Evolutionary conservation across 2,113 vertebrate genomes (phyloP).

Genomic region (Dendrocopos noguchii): DNA sequence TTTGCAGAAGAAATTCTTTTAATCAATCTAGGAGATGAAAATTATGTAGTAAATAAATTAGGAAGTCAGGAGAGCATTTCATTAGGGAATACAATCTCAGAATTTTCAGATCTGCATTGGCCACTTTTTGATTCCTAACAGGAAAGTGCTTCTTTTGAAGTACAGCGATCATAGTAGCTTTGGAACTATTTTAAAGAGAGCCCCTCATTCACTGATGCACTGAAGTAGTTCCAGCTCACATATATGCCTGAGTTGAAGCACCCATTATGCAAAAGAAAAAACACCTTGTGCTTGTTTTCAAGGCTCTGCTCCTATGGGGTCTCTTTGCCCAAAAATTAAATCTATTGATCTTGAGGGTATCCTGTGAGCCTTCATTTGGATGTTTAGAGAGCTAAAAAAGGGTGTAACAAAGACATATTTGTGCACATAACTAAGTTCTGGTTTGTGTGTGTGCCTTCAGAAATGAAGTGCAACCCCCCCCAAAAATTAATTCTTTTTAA

Average conservation of each 20-base stretch:
- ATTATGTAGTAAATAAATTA: neutral
- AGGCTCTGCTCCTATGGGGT: neutral
- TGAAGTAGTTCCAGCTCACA: neutral
- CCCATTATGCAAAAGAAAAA: neutral
- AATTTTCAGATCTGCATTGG: neutral
- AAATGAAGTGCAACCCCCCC: neutral
- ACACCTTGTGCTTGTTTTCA: neutral
- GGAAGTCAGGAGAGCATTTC: neutral
- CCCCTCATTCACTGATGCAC: neutral
- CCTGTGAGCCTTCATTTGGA: neutral
- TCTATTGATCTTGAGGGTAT: neutral
- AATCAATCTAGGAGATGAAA: neutral
- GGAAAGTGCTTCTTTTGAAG: neutral
- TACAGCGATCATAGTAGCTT: neutral
- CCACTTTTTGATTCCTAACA: neutral
- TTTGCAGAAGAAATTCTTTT: neutral
- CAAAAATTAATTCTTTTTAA: fast-evolving
- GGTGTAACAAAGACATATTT: neutral
- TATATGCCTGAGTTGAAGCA: neutral
- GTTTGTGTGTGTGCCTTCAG: neutral
- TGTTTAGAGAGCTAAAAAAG: neutral
- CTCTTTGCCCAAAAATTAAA: neutral
- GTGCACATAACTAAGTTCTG: neutral
- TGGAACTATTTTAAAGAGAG: neutral
- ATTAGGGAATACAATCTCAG: neutral